A percentile compares a stretch with the other conserved stretches of the same genome.
Evolutionary conservation across 2,113 vertebrate species (phyloP).

Genomic region (Oncorhynchus nerka): DNA sequence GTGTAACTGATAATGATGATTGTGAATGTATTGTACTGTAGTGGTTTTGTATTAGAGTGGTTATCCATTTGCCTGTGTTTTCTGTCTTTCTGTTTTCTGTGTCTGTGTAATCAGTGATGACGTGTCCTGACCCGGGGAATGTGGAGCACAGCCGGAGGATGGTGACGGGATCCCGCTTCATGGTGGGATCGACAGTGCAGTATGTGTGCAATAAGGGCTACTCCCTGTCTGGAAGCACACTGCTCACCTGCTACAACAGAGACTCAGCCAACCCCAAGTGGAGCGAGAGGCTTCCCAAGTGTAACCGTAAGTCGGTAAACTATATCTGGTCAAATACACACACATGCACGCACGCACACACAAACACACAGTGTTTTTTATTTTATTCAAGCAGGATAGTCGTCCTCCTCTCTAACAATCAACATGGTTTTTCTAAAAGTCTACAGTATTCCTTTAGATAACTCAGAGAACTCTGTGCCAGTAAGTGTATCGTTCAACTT

Average conservation of each 20-base stretch:
- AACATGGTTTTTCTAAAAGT: background rate
- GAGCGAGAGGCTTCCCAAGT: constrained; percentile 91
- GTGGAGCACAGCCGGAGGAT: constrained; percentile 89
- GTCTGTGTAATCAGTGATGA: constrained; percentile 73
- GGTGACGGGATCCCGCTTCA: constrained; percentile 81
- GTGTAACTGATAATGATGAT: background rate
- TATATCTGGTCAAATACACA: background rate
- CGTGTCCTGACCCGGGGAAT: constrained; percentile 87
- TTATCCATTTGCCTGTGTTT: constrained; percentile 7
- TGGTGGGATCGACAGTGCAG: constrained; percentile 86
- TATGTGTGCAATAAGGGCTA: constrained; percentile 93
- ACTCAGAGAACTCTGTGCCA: background rate
- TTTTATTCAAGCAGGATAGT: background rate
- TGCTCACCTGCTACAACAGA: constrained; percentile 89
- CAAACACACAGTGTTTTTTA: background rate
- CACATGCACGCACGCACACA: background rate
- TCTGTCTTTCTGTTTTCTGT: background rate
- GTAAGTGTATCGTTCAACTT: background rate
- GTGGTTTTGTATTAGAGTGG: background rate
- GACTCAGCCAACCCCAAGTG: constrained; percentile 88
- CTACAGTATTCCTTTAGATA: no score
- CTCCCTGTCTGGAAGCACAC: constrained; percentile 77
- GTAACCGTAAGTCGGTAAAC: constrained; percentile 83
- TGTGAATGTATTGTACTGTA: background rate
- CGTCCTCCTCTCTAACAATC: background rate